Evolutionary conservation across 2,797 vertebrate species (phyloP).

Genomic region (Ptychobarbus kaznakovi): DNA sequence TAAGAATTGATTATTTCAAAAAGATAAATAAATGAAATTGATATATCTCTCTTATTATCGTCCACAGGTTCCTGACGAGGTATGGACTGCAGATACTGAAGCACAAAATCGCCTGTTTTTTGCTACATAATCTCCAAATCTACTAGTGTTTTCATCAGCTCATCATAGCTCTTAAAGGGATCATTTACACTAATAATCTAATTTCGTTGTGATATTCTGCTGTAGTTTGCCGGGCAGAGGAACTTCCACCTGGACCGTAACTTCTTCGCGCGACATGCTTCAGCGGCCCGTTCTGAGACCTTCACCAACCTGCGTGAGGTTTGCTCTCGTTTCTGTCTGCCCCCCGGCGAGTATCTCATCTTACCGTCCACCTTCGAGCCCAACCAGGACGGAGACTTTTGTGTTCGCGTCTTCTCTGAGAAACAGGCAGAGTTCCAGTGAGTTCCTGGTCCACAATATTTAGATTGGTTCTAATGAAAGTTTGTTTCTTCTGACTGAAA

Average conservation of each 20-base stretch:
- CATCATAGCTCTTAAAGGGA: background rate
- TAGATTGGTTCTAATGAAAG: background rate
- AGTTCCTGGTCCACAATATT: conserved; percentile 32
- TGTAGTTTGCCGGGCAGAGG: conserved; percentile 24
- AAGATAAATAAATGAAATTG: background rate
- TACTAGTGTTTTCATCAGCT: background rate
- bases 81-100: conserved; percentile 34
- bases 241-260: conserved; percentile 82
- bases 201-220: background rate
- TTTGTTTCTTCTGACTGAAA: background rate
- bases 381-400: conserved; percentile 84
- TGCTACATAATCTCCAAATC: background rate
- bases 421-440: conserved; percentile 84
- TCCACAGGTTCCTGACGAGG: conserved; percentile 53
- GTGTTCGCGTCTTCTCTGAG: conserved; percentile 85
- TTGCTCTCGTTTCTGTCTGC: conserved; percentile 82
- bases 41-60: background rate
- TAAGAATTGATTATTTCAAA: background rate
- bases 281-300: conserved; percentile 82
- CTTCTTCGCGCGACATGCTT: conserved; percentile 82
- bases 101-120: background rate
- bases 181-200: background rate
- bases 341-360: conserved; percentile 83
- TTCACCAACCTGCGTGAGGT: conserved; percentile 88
- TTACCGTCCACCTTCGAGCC: conserved; percentile 88